These are phyloP conservation scores for Prunella himalayana DNA, from an alignment of 2,113 vertebrate species.

Conservation along the genomic window DNA sequence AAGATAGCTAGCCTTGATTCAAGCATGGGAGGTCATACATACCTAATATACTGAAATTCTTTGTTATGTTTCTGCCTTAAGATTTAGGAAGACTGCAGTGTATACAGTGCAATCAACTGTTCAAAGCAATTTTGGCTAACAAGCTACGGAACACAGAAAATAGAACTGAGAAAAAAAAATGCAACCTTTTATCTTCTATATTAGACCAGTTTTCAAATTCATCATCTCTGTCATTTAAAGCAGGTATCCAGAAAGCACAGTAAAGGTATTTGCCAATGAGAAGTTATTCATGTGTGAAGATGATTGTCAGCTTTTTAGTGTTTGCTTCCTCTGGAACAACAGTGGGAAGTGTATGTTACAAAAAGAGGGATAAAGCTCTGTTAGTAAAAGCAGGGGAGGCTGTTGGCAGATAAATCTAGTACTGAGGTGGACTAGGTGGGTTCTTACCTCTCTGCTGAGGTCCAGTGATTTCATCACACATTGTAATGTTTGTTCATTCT, in stretches of 20 bases:
- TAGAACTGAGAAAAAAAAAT: background rate
- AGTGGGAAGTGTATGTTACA: background rate
- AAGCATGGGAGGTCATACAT: background rate
- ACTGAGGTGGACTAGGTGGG: rapidly evolving
- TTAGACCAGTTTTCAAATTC: background rate
- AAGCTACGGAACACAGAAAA: background rate
- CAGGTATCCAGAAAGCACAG: background rate
- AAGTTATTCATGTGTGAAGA: background rate
- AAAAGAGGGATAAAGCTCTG: background rate
- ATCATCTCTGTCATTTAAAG: background rate
- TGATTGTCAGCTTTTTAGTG: slow-evolving; percentile 5
- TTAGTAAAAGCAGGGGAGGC: background rate
- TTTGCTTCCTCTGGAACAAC: background rate
- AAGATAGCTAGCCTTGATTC: background rate
- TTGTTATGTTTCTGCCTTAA: background rate
- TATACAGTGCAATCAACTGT: background rate
- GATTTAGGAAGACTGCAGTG: background rate
- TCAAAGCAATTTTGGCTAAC: background rate
- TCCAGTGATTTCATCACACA: rapidly evolving
- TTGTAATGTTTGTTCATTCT: background rate
- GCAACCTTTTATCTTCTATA: background rate
- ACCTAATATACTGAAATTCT: background rate
- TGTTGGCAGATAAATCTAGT: background rate
- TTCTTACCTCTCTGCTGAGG: background rate
- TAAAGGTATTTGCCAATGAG: background rate